These are phyloP conservation scores for Darevskia mixta DNA, from an alignment of 2,797 vertebrate genomes.

Conservation along the genomic window DNA sequence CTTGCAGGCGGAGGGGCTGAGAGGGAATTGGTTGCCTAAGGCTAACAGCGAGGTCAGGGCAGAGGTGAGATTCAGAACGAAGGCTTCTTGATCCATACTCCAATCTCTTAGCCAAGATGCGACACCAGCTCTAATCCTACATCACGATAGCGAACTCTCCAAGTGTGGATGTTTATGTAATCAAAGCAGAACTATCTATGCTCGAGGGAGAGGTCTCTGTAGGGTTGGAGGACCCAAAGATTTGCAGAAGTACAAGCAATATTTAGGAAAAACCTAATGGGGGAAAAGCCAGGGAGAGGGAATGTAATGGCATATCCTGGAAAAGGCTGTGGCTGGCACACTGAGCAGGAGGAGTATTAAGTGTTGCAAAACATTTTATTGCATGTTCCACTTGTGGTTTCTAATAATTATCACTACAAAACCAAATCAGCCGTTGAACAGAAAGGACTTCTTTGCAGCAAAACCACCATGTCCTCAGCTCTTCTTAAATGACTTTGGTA, in stretches of 20 bases:
- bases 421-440: neutral
- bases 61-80: neutral
- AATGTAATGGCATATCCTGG: no score
- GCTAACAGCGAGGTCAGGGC: neutral
- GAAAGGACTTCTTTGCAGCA: neutral
- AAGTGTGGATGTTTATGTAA: neutral
- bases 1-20: neutral
- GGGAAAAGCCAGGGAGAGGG: no score
- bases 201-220: neutral
- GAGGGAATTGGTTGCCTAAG: neutral
- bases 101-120: neutral
- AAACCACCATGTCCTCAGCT: neutral
- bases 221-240: neutral
- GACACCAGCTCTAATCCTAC: neutral
- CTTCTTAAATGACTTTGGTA: neutral
- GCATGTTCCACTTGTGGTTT: neutral
- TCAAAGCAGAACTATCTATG: neutral
- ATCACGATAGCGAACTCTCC: no score
- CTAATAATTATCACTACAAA: neutral
- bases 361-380: neutral
- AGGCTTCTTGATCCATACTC: neutral
- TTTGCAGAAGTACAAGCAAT: no score
- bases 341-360: neutral
- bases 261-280: no score
- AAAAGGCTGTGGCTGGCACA: neutral